Evolutionary conservation across 2,888 invertebrate genomes (phyloP), one percentile per base, ranked within the genome.

Genomic region (Temnothorax rugatulus): DNA sequence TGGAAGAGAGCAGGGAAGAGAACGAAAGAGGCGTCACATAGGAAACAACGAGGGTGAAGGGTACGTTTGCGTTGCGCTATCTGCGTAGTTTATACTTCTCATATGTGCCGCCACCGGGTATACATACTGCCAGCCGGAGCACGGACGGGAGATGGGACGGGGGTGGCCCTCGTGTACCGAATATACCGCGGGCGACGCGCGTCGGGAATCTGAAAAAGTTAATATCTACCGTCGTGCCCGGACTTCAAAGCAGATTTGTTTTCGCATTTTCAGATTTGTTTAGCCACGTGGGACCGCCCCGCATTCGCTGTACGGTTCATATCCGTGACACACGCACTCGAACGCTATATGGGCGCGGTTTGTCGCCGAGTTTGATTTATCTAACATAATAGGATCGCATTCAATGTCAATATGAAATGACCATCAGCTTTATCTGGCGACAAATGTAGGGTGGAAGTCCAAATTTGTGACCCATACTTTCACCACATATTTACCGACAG

Each of bases 181-280:
- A 92, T 92, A 90, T 90, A 86, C 83, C 84, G 83, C 64, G 76
- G 79, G 71, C 90, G 88, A 91, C 92, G 91, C 92, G 91, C 91
- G 91, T 88, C 75, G 77, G 74, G 91, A 92, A 92, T 91, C 90
- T 90, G 92, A 93, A 93, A 94, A 93, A 92, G 92, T 93, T 94
- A 93, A 94, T 93, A 94, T 94, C 93, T 92, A 89, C 92, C 91
- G 91, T 85, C 90, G 92, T 93, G 93, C 90, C 83, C 82, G 74
- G 92, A 93, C 92, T 93, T 91, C 89, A 92, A 93, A 93, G 90
- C 91, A 91, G 92, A 93, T 93, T 92, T 92, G 92, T 92, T 93
- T 93, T 92, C 91, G 87, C 91, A 87, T 92, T 91, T 92, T 91
- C 90, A 88, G 86, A 88, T 90, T 90, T 91, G 90, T 92, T 91